phyloP scores from a whole-genome alignment of 2,113 vertebrate genomes.

The Gallinago paraguaiae region DNA sequence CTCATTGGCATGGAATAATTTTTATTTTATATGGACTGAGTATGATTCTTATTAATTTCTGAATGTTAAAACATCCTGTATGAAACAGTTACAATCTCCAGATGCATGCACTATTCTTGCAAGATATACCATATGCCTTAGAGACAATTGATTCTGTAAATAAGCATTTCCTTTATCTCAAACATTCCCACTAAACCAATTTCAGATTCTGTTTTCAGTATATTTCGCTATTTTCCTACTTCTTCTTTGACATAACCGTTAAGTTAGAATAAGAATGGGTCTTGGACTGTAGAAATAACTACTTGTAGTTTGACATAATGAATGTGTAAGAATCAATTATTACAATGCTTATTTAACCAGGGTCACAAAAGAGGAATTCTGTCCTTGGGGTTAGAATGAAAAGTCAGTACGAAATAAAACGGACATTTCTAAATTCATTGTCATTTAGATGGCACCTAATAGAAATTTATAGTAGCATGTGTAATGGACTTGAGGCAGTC shows the following conservation, averaged over 20 bases:
- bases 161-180: not conserved
- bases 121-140: not conserved
- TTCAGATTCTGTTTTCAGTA: slow-evolving; percentile 2
- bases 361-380: not conserved
- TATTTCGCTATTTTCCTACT: not conserved
- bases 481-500: not conserved
- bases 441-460: not conserved
- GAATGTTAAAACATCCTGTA: not conserved
- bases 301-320: not conserved
- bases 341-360: not conserved
- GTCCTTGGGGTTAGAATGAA: not conserved
- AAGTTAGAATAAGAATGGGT: not conserved
- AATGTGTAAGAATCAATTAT: not conserved
- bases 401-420: slow-evolving; percentile 14
- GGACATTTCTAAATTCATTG: not conserved
- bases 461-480: not conserved
- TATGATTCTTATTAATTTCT: not conserved
- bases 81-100: not conserved
- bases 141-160: slow-evolving; percentile 13
- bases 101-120: not conserved
- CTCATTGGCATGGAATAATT: not conserved
- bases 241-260: not conserved
- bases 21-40: not conserved
- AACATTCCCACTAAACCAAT: not conserved
- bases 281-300: not conserved